Conservation (phyloP, 1,140 invertebrate species). For the Acromyrmex charruanus region DNA sequence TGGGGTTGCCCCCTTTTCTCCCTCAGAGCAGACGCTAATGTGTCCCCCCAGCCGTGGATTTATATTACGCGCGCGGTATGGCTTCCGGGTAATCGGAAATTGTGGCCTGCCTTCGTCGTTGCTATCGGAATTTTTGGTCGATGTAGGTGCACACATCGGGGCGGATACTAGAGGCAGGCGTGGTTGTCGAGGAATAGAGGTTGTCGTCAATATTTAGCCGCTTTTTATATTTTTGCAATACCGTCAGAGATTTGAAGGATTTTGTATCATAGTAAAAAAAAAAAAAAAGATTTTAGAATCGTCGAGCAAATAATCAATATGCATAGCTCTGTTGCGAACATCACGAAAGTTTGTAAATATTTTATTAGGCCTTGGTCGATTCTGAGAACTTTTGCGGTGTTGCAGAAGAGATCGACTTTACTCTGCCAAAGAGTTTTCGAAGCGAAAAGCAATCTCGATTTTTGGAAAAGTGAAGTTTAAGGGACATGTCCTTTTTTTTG, state of each 20-base stretch:
- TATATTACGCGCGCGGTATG: constrained; percentile 51
- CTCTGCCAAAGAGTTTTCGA: constrained; percentile 1
- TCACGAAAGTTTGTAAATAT: constrained; percentile 20
- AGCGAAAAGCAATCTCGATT: neutral
- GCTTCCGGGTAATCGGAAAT: constrained; percentile 68
- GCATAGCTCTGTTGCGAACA: neutral
- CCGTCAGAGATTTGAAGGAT: neutral
- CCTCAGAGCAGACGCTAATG: constrained; percentile 45
- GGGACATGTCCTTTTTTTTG: constrained; percentile 5
- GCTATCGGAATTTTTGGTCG: constrained; percentile 64
- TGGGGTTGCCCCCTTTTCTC: constrained; percentile 1
- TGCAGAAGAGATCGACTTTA: neutral
- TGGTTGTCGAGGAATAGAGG: neutral
- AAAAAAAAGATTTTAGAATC: neutral
- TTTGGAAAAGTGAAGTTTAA: constrained; percentile 25
- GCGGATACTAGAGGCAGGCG: constrained; percentile 28
- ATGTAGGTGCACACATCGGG: constrained; percentile 29
- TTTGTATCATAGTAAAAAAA: neutral
- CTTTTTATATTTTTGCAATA: constrained; percentile 37
- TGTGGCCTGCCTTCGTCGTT: constrained; percentile 58
- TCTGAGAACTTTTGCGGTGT: constrained; percentile 13
- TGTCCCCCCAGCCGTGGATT: constrained; percentile 47
- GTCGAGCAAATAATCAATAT: constrained; percentile 10
- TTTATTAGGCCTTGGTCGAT: neutral
- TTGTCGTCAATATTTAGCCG: constrained; percentile 22